These are phyloP conservation scores for Chymomyza caudatula DNA, from an alignment of 2,888 invertebrate genomes.

Conservation along the genomic window DNA sequence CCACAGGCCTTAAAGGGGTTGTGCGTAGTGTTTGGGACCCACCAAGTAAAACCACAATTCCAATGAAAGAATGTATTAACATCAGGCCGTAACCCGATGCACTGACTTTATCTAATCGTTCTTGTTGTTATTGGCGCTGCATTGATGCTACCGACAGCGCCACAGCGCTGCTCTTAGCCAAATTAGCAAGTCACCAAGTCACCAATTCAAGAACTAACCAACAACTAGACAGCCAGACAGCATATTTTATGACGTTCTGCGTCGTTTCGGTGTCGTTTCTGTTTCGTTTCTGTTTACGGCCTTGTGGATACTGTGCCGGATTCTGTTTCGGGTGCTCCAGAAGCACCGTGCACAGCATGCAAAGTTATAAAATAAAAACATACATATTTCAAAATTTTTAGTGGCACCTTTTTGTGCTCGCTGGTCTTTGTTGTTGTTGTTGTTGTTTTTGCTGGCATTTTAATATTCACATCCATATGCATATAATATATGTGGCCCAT, in stretches of 20 bases:
- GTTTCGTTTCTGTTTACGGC: background rate
- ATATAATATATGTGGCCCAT: background rate
- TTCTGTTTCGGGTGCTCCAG: conserved; percentile 50
- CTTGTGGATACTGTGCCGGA: background rate
- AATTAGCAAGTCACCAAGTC: background rate
- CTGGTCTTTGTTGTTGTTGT: conserved; percentile 17
- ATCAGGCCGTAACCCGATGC: no score
- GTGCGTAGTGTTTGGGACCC: no score
- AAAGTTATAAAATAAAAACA: conserved; percentile 73
- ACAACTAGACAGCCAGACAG: background rate
- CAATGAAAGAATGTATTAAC: no score
- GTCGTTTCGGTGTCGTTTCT: conserved; percentile 46
- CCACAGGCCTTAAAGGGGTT: no score
- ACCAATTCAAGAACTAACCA: background rate
- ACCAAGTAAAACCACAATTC: no score
- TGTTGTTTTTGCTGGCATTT: conserved; percentile 44
- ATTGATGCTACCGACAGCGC: conserved; percentile 52
- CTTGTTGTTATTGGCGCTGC: conserved; percentile 28
- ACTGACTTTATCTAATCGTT: conserved; percentile 31
- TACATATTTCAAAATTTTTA: conserved; percentile 70
- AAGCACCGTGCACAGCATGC: conserved; percentile 70
- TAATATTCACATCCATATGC: conserved; percentile 70
- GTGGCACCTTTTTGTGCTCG: conserved; percentile 59
- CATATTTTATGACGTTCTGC: conserved; percentile 62
- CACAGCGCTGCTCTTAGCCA: conserved; percentile 7